Base-by-base conservation (phyloP, 2,888 invertebrate species). In the Ethmia dodecea region DNA sequence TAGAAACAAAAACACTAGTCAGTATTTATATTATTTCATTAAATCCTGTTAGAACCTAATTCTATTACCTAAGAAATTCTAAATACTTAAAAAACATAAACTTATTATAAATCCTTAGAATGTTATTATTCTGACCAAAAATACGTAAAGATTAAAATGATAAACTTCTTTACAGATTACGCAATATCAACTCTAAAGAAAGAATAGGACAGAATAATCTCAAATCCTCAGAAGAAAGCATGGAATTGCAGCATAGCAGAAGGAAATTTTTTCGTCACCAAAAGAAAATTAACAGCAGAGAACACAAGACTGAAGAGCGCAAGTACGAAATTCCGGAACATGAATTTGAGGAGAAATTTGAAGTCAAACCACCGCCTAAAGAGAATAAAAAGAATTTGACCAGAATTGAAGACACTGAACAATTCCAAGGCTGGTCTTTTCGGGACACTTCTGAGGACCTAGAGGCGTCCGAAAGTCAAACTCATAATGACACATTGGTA, bases 281-380 rank as follows among this genome's bases (percentile, higher is more conserved):
- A 48, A 83, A 73, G 34, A 76, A 73, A 22, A 57, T 65, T 33
- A 58, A 49, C 26, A 60, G 57, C 16, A 55, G 47, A 28, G 73
- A 73, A 40, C 49, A 50, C n/a, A 49, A 38, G 24, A 55, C 38
- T 3, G 60, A 56, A 27, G 57, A 61, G 9, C 64, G 53, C 35
- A 72, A 62, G 37, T 61, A 72, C 45, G 81, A 86, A 43, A 64
- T 87, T 38, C 90, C 90, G 0, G 87, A 87, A 42, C 90, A 90
- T 40, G 90, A 90, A 38, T 90, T 90, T 36, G 89, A 89, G 61
- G 87, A 87, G 24, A 86, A 68, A 49, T 89, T 90, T 45, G 89
- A 89, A 58, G 59, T 83, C 2, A 88, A 81, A 58, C 68, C 87
- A 3, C 89, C 88, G 5, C 71, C 74, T 0, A 83, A 86, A 38